Percentiles rank a stretch among this genome's conserved stretches.
Evolutionary conservation across 1,140 invertebrate species (phyloP).

Genomic region (Portunus trituberculatus): DNA sequence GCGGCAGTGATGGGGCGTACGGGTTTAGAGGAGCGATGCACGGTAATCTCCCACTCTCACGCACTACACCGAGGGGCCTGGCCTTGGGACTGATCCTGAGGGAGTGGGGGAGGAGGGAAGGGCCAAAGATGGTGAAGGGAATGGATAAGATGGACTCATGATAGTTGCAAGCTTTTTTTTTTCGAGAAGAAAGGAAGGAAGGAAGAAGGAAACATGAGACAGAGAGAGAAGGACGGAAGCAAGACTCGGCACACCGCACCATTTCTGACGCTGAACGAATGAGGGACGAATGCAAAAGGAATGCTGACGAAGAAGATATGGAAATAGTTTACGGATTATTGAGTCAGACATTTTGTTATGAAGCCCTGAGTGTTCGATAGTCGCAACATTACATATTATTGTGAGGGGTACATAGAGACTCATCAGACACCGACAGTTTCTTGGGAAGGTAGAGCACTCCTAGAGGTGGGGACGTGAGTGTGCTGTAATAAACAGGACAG

Average conservation of each 20-base stretch:
- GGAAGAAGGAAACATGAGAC: not conserved
- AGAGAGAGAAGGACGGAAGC: not conserved
- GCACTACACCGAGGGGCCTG: not conserved
- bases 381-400: too few relatives aligned
- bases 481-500: too few relatives aligned
- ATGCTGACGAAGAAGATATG: too few relatives aligned
- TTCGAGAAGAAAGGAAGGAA: not conserved
- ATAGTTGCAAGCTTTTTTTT: too few relatives aligned
- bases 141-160: too few relatives aligned
- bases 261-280: not conserved
- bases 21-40: not conserved
- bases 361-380: too few relatives aligned
- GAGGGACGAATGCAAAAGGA: not conserved
- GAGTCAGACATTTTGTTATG: too few relatives aligned
- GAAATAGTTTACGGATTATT: too few relatives aligned
- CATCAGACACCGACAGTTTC: too few relatives aligned
- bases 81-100: not conserved
- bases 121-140: not conserved
- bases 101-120: not conserved
- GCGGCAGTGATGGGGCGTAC: not conserved
- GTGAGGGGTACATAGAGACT: too few relatives aligned
- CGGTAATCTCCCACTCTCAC: slow-evolving; percentile 3
- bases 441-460: too few relatives aligned
- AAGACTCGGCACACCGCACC: not conserved
- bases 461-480: too few relatives aligned